phyloP scores from a whole-genome alignment of 2,797 vertebrate genomes.

The Platalea minor region DNA sequence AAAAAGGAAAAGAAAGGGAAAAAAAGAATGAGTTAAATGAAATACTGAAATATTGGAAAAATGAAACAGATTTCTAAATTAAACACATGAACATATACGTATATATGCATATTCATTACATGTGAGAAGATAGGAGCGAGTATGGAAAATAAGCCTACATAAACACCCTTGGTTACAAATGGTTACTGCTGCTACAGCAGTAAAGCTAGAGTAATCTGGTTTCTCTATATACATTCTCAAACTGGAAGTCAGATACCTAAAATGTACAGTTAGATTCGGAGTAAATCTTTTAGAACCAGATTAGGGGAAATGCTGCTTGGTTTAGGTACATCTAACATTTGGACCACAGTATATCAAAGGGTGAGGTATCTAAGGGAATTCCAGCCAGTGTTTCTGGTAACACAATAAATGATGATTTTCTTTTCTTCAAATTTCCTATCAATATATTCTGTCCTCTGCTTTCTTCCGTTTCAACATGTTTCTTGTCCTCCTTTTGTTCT shows the following conservation, averaged over 20 bases:
- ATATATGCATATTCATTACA: neutral
- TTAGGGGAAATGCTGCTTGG: neutral
- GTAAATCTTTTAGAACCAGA: neutral
- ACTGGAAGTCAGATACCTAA: neutral
- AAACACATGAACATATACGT: slow-evolving; percentile 26
- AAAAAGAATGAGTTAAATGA: slow-evolving; percentile 72
- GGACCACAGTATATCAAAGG: neutral
- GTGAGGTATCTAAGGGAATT: neutral
- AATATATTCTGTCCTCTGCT: neutral
- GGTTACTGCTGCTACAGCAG: neutral
- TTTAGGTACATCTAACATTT: neutral
- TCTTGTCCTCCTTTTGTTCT: slow-evolving; percentile 54
- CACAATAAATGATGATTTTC: neutral
- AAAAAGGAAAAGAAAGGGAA: slow-evolving; percentile 14
- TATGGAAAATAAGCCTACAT: neutral
- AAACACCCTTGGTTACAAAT: neutral
- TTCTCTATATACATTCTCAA: neutral
- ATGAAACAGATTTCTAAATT: slow-evolving; percentile 41
- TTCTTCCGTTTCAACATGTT: slow-evolving; percentile 1
- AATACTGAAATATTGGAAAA: slow-evolving; percentile 62
- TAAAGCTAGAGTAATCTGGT: neutral
- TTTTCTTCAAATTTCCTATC: neutral
- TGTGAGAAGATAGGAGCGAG: neutral
- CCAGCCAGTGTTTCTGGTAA: neutral
- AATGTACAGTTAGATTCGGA: neutral